These are phyloP conservation scores for Vulpes ferrilata DNA, from an alignment of 2,113 vertebrate genomes.

Conservation along the genomic window DNA sequence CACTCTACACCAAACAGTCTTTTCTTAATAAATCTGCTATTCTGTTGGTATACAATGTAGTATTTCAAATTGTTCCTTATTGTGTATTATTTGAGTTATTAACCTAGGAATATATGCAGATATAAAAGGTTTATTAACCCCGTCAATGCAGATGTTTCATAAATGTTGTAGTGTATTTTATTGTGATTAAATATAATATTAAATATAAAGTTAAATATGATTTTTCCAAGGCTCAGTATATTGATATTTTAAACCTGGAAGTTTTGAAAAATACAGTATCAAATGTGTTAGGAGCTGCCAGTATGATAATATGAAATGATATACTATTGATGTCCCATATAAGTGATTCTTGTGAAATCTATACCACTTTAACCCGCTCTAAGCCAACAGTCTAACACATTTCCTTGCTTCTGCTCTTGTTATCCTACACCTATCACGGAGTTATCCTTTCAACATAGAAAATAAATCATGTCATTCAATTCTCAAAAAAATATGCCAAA, in stretches of 20 bases:
- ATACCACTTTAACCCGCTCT: not conserved
- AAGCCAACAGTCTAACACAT: not conserved
- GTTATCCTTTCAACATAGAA: not conserved
- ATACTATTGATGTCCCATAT: not conserved
- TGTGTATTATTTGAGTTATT: slow-evolving; percentile 50
- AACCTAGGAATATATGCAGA: not conserved
- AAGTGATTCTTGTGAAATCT: not conserved
- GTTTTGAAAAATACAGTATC: slow-evolving; percentile 29
- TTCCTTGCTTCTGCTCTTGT: not conserved
- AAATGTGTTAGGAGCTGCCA: not conserved
- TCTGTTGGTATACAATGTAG: not conserved
- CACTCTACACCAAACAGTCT: not conserved
- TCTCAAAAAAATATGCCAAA: not conserved
- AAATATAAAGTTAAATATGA: not conserved
- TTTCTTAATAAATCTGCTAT: slow-evolving; percentile 20
- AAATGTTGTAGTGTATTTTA: not conserved
- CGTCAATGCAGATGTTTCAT: not conserved
- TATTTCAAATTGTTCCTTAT: slow-evolving; percentile 51
- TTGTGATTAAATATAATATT: slow-evolving; percentile 30
- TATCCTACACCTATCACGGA: not conserved
- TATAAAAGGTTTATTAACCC: not conserved
- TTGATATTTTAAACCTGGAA: slow-evolving; percentile 38
- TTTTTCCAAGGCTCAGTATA: not conserved
- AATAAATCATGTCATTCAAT: not conserved
- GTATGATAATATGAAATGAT: not conserved